A percentile compares a stretch with the other conserved stretches of the same genome.
Evolutionary conservation across 2,888 invertebrate genomes (phyloP).

Genomic region (Norana najaformis): DNA sequence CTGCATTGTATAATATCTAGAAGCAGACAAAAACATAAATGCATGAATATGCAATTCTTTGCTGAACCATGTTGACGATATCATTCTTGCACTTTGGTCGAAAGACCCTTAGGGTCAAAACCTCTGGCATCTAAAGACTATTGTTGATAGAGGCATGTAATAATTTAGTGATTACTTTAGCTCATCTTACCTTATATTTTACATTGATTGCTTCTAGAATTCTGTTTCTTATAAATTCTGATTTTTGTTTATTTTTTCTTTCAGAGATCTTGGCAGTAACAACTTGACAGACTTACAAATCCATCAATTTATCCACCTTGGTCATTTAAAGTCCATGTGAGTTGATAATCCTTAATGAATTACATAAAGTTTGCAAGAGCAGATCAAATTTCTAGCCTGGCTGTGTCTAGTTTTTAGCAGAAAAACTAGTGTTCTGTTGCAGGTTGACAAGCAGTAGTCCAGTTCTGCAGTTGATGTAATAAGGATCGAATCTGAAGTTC

Average conservation of each 20-base stretch:
- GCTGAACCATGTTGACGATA: neutral
- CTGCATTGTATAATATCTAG: too few relatives aligned
- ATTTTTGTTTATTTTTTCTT: neutral
- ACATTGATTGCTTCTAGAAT: neutral
- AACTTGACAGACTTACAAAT: neutral
- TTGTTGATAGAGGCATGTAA: neutral
- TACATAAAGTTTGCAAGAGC: neutral
- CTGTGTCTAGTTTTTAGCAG: neutral
- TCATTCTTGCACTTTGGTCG: neutral
- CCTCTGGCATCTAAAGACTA: neutral
- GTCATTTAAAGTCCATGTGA: constrained; percentile 23
- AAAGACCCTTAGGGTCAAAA: neutral
- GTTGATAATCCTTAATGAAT: neutral
- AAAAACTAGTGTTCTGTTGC: neutral
- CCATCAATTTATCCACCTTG: neutral
- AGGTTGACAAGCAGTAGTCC: neutral
- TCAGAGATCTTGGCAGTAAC: neutral
- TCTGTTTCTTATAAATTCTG: neutral
- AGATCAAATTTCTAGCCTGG: neutral
- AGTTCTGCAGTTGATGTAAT: neutral
- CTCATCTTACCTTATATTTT: neutral
- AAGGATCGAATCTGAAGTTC: neutral
- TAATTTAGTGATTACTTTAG: neutral
- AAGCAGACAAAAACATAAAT: neutral
- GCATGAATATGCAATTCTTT: neutral